These are phyloP conservation scores for Carassius gibelio DNA, from an alignment of 2,113 vertebrate species.

Conservation along the genomic window DNA sequence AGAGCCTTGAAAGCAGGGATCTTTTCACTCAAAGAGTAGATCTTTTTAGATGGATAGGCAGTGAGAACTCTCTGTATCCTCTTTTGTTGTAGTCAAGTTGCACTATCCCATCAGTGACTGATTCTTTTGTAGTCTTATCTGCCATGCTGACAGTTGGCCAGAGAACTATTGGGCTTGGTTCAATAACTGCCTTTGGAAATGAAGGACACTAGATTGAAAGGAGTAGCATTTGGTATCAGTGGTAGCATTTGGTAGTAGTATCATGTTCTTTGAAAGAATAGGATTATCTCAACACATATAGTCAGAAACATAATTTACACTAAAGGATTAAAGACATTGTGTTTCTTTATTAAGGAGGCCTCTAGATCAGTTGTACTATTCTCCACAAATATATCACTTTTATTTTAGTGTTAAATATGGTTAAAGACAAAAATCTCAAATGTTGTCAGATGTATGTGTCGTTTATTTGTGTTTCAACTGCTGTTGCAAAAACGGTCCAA, in stretches of 20 bases:
- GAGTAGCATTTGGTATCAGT: not conserved
- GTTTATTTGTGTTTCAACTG: no score
- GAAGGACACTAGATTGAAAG: conserved; percentile 45
- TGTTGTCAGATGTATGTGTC: no score
- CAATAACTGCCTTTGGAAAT: conserved; percentile 36
- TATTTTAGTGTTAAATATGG: no score
- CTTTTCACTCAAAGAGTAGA: conserved; percentile 27
- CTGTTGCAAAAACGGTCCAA: not conserved
- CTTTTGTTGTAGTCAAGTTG: conserved; percentile 12
- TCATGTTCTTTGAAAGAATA: conserved; percentile 58
- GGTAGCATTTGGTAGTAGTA: not conserved
- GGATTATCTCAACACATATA: not conserved
- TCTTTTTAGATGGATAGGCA: conserved; percentile 20
- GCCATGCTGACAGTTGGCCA: conserved; percentile 26
- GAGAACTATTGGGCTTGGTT: conserved; percentile 1
- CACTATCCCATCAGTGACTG: conserved; percentile 34
- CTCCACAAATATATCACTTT: no score
- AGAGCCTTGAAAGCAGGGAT: conserved; percentile 20
- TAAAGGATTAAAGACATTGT: not conserved
- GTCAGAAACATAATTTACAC: not conserved
- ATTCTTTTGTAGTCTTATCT: conserved; percentile 51
- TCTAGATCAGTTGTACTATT: no score
- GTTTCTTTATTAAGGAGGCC: not conserved
- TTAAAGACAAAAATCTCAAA: no score
- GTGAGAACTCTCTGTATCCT: conserved; percentile 19